These are phyloP conservation scores for Melieria crassipennis DNA, from an alignment of 2,888 invertebrate species.

Conservation along the genomic window DNA sequence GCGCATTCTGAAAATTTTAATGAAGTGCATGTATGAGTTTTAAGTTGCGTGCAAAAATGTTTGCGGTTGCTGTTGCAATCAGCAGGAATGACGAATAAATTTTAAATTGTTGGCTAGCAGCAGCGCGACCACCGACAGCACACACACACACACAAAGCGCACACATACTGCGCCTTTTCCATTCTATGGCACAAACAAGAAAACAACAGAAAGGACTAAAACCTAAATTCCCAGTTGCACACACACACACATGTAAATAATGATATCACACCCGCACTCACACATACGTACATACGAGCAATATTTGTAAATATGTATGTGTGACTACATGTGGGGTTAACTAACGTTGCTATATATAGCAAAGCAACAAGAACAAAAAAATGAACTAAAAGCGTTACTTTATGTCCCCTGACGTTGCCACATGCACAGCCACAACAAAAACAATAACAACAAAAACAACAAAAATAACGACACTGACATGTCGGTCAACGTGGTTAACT, in stretches of 20 bases:
- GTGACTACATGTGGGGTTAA: not conserved
- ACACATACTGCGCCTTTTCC: too few relatives aligned
- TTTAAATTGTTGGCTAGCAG: too few relatives aligned
- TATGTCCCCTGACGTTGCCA: not conserved
- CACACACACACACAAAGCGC: too few relatives aligned
- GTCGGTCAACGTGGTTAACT: constrained; percentile 34
- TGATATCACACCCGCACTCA: constrained; percentile 16
- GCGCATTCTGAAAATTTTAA: too few relatives aligned
- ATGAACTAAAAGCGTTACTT: constrained; percentile 11
- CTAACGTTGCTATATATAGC: not conserved
- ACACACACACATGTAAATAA: constrained; percentile 34
- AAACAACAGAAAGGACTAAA: too few relatives aligned
- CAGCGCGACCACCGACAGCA: too few relatives aligned
- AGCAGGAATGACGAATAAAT: too few relatives aligned
- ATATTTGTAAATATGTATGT: not conserved
- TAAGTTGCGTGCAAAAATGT: too few relatives aligned
- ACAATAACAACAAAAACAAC: constrained; percentile 2
- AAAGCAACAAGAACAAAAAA: constrained; percentile 2
- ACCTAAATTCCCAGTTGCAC: not conserved
- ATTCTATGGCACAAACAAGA: too few relatives aligned
- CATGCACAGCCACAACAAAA: not conserved
- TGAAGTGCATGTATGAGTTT: too few relatives aligned
- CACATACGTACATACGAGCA: constrained; percentile 4
- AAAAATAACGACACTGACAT: constrained; percentile 22
- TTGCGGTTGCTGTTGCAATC: too few relatives aligned